A percentile compares a stretch with the other conserved stretches of the same genome.
Conservation (phyloP, 1,140 invertebrate species). For the Ridgeia piscesae region DNA sequence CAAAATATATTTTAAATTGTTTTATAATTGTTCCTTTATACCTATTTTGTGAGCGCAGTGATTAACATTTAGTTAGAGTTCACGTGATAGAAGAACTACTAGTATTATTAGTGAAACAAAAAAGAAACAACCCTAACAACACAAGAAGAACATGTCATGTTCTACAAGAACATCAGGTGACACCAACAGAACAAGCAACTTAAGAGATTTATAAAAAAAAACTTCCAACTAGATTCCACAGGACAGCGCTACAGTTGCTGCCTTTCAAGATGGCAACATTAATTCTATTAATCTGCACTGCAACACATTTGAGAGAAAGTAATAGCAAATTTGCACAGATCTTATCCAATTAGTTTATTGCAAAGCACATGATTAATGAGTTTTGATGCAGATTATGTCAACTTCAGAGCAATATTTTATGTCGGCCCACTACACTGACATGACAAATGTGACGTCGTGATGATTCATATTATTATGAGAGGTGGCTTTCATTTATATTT, state of each 20-base stretch:
- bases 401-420: not conserved
- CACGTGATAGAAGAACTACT: not conserved
- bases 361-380: conserved; percentile 5
- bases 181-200: not conserved
- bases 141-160: not conserved
- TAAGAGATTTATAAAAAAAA: not conserved
- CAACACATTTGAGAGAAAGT: not conserved
- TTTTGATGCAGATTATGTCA: not conserved
- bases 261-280: not conserved
- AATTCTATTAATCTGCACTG: not conserved
- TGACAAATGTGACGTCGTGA: not conserved
- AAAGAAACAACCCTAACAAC: not conserved
- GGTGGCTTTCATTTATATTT: not conserved
- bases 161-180: not conserved
- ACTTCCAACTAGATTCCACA: not conserved
- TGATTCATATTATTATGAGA: not conserved
- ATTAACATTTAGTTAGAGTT: too few species aligned
- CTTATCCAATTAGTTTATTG: conserved; percentile 6
- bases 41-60: too few species aligned
- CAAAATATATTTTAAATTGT: too few species aligned
- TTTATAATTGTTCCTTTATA: too few species aligned
- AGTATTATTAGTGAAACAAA: not conserved
- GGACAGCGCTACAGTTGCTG: not conserved
- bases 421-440: not conserved
- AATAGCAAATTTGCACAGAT: not conserved